A percentile compares a stretch with the other conserved stretches of the same genome.
phyloP scores from a whole-genome alignment of 2,888 invertebrate species.

The Selenia dentaria region DNA sequence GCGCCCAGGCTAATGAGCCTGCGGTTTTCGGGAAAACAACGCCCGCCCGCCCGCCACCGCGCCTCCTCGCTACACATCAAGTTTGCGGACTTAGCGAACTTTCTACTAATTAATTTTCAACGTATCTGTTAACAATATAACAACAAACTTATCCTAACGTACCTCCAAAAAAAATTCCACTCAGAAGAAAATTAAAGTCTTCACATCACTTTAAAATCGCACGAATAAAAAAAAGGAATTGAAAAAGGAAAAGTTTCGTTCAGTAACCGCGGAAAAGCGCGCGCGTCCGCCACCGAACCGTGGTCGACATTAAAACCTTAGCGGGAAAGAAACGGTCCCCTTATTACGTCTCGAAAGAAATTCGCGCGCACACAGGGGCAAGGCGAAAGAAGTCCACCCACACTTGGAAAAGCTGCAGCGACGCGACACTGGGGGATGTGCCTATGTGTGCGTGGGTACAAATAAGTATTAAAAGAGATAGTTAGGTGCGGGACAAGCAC shows the following conservation, averaged over 20 bases:
- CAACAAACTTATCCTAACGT: conserved; percentile 20
- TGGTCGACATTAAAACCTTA: conserved; percentile 84
- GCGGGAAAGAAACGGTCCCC: conserved; percentile 84
- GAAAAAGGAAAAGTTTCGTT: conserved; percentile 58
- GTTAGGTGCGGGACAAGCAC: conserved; percentile 73
- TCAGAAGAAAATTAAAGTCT: conserved; percentile 3
- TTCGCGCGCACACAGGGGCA: conserved; percentile 78
- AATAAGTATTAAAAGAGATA: conserved; percentile 84
- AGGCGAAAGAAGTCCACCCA: conserved; percentile 78
- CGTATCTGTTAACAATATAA: conserved; percentile 10
- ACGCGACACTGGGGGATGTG: conserved; percentile 64
- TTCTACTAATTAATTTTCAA: conserved; percentile 63
- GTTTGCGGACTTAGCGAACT: conserved; percentile 67
- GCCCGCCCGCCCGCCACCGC: conserved; percentile 32
- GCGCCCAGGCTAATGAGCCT: conserved; percentile 78
- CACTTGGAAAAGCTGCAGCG: conserved; percentile 58
- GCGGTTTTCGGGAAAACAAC: conserved; percentile 75
- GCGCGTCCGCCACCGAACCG: conserved; percentile 82
- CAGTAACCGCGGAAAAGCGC: conserved; percentile 76
- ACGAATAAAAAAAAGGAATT: conserved; percentile 5
- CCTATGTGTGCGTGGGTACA: conserved; percentile 70
- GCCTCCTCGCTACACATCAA: conserved; percentile 46
- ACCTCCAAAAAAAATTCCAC: conserved; percentile 27
- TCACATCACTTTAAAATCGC: conserved; percentile 27
- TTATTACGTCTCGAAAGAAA: conserved; percentile 85